phyloP scores from a whole-genome alignment of 2,113 vertebrate species.

The Pelmatolapia mariae region DNA sequence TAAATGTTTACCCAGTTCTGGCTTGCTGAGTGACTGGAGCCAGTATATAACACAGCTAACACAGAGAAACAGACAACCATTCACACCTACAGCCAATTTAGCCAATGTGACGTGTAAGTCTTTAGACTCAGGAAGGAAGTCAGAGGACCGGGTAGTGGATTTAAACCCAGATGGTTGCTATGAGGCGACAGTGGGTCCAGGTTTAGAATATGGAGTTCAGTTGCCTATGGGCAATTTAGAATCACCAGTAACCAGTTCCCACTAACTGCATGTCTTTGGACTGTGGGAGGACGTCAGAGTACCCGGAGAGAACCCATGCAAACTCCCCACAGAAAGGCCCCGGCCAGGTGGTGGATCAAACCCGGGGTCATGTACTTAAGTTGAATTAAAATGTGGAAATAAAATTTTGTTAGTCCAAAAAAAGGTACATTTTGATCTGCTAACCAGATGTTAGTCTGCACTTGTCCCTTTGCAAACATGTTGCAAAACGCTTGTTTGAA shows the following conservation, averaged over 20 bases:
- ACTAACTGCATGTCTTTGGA: accelerated
- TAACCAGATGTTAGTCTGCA: neutral
- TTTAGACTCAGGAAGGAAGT: accelerated
- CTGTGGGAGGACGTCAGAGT: neutral
- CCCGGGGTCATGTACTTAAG: accelerated
- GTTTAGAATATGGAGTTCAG: no score
- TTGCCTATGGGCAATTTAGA: neutral
- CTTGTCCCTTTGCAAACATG: accelerated
- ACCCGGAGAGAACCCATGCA: accelerated
- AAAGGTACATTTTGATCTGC: neutral
- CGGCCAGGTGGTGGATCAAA: accelerated
- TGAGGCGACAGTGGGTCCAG: accelerated
- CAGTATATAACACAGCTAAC: neutral
- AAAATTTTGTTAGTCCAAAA: neutral
- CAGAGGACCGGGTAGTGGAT: accelerated
- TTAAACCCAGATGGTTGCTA: neutral
- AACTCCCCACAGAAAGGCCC: neutral
- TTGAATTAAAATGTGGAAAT: neutral
- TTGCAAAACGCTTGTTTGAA: neutral
- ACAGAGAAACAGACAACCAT: neutral
- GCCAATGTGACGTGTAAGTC: no score
- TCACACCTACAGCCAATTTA: neutral
- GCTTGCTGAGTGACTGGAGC: neutral
- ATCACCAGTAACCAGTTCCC: accelerated
- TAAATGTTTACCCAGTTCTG: neutral